Conservation (phyloP, 2,113 vertebrate species). For the Paralichthys olivaceus region DNA sequence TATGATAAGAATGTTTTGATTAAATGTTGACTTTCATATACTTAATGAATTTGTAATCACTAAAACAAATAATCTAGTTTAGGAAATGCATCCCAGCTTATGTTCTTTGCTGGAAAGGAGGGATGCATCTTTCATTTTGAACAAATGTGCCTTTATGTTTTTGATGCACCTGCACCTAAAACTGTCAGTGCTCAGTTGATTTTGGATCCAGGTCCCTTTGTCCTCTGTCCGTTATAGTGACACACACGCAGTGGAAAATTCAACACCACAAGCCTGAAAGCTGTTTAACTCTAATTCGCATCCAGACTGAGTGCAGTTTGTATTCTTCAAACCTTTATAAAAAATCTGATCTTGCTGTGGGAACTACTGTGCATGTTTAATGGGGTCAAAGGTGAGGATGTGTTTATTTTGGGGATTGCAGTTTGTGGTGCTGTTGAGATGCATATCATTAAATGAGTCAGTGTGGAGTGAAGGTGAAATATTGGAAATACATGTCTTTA, state of each 20-base stretch:
- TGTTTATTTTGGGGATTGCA: no score
- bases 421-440: no score
- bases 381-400: neutral
- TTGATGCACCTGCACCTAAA: no score
- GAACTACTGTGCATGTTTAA: neutral
- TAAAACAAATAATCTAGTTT: conserved; percentile 2
- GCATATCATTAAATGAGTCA: no score
- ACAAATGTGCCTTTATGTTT: no score
- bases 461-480: no score
- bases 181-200: neutral
- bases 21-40: neutral
- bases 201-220: neutral
- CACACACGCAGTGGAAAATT: neutral
- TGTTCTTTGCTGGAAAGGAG: neutral
- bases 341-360: neutral
- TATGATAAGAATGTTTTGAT: neutral
- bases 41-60: neutral
- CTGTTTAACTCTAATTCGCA: no score
- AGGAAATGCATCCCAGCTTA: neutral
- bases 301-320: neutral
- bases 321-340: neutral
- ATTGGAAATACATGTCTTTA: no score
- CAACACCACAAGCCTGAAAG: neutral
- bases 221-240: neutral
- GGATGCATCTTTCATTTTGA: neutral